Percentiles rank a stretch among this genome's conserved stretches.
phyloP scores from a whole-genome alignment of 2,113 vertebrate genomes.

The Nematolebias whitei region DNA sequence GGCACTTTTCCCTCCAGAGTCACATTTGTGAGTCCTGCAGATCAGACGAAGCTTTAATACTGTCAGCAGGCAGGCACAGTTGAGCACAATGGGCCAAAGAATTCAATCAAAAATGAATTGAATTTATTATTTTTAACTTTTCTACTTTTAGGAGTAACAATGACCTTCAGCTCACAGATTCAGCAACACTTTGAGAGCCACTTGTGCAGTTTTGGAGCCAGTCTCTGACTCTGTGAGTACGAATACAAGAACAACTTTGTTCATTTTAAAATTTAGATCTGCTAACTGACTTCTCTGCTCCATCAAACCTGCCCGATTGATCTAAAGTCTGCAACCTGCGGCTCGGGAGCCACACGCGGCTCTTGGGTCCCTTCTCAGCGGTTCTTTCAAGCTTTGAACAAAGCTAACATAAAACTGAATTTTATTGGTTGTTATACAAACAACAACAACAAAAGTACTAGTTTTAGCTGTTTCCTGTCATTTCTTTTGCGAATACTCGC shows the following conservation, averaged over 20 bases:
- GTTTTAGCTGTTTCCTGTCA: too few species aligned
- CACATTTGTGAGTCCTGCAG: conserved; percentile 31
- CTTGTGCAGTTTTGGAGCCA: too few species aligned
- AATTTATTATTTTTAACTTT: neutral
- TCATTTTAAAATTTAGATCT: conserved; percentile 33
- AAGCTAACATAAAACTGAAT: too few species aligned
- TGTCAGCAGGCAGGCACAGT: neutral
- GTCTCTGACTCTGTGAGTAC: conserved; percentile 22
- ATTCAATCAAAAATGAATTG: neutral
- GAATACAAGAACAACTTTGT: conserved; percentile 6
- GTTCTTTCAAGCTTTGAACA: too few species aligned
- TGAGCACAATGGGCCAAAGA: neutral
- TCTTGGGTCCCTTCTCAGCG: too few species aligned
- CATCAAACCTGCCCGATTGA: conserved; percentile 30
- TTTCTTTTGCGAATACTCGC: too few species aligned
- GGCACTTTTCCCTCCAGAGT: conserved; percentile 21
- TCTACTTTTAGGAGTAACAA: neutral
- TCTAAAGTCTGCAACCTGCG: too few species aligned
- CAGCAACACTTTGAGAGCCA: neutral
- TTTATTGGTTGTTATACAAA: too few species aligned
- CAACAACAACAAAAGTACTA: too few species aligned
- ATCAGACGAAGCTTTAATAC: conserved; percentile 3
- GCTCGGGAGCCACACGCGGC: too few species aligned
- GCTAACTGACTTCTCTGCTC: conserved; percentile 33
- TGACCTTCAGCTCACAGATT: neutral